A percentile compares a stretch with the other conserved stretches of the same genome.
Evolutionary conservation across 2,888 invertebrate species (phyloP).

Genomic region (Linyphia triangularis): DNA sequence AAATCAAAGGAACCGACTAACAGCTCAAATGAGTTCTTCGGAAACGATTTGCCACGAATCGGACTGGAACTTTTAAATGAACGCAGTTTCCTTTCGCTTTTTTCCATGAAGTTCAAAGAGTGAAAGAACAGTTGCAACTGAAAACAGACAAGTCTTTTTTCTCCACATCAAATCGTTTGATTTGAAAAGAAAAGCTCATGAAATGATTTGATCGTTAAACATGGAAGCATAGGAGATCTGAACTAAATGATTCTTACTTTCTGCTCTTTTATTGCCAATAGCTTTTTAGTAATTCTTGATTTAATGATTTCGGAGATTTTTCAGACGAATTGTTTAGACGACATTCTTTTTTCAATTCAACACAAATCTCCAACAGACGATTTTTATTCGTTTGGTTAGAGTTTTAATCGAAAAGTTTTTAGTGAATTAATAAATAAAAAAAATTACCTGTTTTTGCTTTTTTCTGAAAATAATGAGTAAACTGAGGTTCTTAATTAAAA

Average conservation of each 20-base stretch:
- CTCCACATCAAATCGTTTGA: background rate
- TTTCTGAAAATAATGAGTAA: too few relatives aligned
- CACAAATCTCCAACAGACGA: background rate
- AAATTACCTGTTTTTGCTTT: too few relatives aligned
- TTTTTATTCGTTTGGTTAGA: background rate
- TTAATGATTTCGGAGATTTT: background rate
- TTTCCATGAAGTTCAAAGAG: slow-evolving; percentile 8
- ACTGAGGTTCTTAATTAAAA: too few relatives aligned
- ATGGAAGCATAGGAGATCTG: background rate
- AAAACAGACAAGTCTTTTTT: background rate
- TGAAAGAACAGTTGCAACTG: slow-evolving; percentile 14
- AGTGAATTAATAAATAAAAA: too few relatives aligned
- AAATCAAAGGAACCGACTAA: slow-evolving; percentile 45
- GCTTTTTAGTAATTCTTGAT: background rate
- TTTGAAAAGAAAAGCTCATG: background rate
- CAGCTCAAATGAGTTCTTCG: slow-evolving; percentile 27
- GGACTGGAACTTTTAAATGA: slow-evolving; percentile 29
- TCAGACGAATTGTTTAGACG: background rate
- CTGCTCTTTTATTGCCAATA: background rate
- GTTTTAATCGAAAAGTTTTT: background rate
- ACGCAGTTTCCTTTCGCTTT: background rate
- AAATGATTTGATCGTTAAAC: background rate
- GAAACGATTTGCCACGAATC: slow-evolving; percentile 43
- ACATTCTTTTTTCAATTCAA: background rate
- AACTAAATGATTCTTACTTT: background rate